Percentiles rank a stretch among this genome's conserved stretches.
Evolutionary conservation across 2,797 vertebrate genomes (phyloP).

Genomic region (Malurus leucopterus): DNA sequence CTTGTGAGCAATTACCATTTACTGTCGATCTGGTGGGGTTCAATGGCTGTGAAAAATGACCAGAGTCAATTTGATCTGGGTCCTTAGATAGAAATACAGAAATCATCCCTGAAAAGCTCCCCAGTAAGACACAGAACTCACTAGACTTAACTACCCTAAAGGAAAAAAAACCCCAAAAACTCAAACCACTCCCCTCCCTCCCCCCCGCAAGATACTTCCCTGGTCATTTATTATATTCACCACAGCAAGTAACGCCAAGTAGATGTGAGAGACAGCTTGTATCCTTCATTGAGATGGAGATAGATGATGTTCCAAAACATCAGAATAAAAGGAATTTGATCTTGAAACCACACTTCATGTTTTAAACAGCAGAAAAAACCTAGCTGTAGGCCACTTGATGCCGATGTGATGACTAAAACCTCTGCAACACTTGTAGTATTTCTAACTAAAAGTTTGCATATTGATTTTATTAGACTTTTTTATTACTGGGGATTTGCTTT

Average conservation of each 20-base stretch:
- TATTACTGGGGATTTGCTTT: not conserved
- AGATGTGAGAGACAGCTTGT: not conserved
- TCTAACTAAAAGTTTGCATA: not conserved
- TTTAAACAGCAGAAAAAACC: not conserved
- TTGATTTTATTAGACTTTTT: not conserved
- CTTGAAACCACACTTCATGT: not conserved
- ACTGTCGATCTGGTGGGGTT: not conserved
- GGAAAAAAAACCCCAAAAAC: not conserved
- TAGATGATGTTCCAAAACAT: not conserved
- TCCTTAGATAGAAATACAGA: not conserved
- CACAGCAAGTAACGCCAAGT: not conserved
- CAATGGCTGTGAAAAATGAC: not conserved
- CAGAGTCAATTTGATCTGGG: not conserved
- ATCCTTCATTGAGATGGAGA: not conserved
- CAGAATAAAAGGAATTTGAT: slow-evolving; percentile 1
- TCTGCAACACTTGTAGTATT: not conserved
- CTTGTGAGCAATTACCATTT: not conserved
- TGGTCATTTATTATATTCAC: not conserved
- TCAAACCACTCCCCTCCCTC: not conserved
- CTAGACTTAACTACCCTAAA: not conserved
- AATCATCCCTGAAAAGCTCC: not conserved
- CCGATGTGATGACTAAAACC: not conserved
- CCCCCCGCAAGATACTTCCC: accelerated
- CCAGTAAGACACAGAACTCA: not conserved
- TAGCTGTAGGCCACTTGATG: not conserved